Evolutionary conservation across 2,113 vertebrate genomes (phyloP).

Genomic region (Polyodon spathula): DNA sequence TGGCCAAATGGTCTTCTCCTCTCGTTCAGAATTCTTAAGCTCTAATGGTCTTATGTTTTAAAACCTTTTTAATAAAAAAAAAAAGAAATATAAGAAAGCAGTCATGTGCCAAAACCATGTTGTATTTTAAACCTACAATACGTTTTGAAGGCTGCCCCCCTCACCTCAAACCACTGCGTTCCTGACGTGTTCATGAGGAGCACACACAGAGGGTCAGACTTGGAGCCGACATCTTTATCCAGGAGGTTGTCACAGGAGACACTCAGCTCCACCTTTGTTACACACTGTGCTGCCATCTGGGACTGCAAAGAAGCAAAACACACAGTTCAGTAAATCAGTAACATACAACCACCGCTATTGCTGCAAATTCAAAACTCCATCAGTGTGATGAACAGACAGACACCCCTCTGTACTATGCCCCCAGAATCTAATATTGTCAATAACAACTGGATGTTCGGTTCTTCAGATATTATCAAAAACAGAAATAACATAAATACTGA

Average conservation of each 20-base stretch:
- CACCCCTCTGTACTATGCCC: too few species aligned
- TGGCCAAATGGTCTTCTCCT: too few species aligned
- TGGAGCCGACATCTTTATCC: conserved; percentile 83
- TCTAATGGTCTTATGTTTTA: too few species aligned
- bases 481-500: too few species aligned
- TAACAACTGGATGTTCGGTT: too few species aligned
- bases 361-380: too few species aligned
- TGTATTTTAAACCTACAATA: background rate
- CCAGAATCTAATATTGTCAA: too few species aligned
- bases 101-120: background rate
- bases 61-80: background rate
- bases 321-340: too few species aligned
- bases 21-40: too few species aligned
- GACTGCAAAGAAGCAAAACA: conserved; percentile 20
- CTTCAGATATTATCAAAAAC: too few species aligned
- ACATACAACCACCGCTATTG: too few species aligned
- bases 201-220: conserved; percentile 86
- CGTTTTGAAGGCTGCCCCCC: conserved; percentile 10
- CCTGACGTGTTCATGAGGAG: conserved; percentile 66
- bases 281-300: conserved; percentile 64
- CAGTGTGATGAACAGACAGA: too few species aligned
- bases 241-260: conserved; percentile 76
- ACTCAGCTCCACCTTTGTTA: conserved; percentile 83
- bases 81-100: background rate
- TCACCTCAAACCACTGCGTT: conserved; percentile 88